These are phyloP conservation scores for Oscheius sp. DNA, from an alignment of 2,888 invertebrate species.

Conservation along the genomic window DNA sequence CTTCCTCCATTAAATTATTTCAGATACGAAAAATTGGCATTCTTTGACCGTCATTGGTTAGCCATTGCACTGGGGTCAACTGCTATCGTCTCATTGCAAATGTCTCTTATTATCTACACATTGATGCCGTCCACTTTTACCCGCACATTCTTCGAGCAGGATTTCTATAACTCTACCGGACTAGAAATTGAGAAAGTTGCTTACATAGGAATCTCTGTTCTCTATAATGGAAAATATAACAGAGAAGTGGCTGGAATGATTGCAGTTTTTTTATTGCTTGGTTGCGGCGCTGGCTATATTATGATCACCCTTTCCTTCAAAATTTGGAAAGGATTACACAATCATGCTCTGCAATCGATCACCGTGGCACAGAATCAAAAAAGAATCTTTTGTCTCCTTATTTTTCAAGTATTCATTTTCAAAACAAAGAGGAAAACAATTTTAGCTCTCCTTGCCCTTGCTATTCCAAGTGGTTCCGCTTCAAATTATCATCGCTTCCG, in stretches of 20 bases:
- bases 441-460: not conserved
- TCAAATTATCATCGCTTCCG: not conserved
- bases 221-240: too few relatives aligned
- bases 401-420: slow-evolving; percentile 85
- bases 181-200: too few relatives aligned
- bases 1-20: too few relatives aligned
- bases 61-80: not conserved
- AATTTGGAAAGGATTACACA: not conserved
- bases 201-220: too few relatives aligned
- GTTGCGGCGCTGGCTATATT: not conserved
- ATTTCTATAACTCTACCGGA: too few relatives aligned
- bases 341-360: not conserved
- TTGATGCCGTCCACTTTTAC: too few relatives aligned
- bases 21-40: not conserved
- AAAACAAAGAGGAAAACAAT: not conserved
- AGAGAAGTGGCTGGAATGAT: not conserved
- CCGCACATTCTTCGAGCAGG: too few relatives aligned
- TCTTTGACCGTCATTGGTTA: not conserved
- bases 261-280: not conserved
- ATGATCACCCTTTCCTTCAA: not conserved
- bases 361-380: slow-evolving; percentile 78
- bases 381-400: slow-evolving; percentile 96
- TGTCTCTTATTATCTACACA: not conserved
- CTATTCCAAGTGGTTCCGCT: slow-evolving; percentile 10
- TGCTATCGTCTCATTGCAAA: not conserved